Conservation (phyloP, 2,888 invertebrate genomes). For the Oligia strigilis region DNA sequence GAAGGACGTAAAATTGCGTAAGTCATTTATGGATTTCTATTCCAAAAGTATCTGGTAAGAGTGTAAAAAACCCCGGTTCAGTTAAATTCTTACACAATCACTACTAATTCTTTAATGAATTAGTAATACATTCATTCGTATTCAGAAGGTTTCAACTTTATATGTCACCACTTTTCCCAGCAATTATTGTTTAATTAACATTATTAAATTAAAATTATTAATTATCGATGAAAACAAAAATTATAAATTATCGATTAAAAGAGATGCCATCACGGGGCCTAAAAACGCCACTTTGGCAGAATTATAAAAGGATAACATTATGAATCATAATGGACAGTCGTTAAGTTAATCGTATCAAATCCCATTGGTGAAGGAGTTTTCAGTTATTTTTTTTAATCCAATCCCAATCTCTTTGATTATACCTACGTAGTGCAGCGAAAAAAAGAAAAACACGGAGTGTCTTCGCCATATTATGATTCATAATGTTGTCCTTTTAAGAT, state of each 20-base stretch:
- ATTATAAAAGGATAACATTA: too few relatives aligned
- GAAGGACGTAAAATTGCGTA: slow-evolving; percentile 62
- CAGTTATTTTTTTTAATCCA: too few relatives aligned
- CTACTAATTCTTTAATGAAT: background rate
- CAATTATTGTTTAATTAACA: background rate
- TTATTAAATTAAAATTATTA: background rate
- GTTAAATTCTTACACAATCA: background rate
- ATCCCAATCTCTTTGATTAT: too few relatives aligned
- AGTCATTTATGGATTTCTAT: slow-evolving; percentile 22
- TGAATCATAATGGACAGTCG: too few relatives aligned
- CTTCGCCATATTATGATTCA: too few relatives aligned
- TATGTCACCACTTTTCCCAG: background rate
- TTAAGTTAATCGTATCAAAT: too few relatives aligned
- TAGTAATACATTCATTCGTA: background rate
- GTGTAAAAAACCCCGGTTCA: background rate
- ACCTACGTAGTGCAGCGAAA: too few relatives aligned
- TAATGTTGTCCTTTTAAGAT: too few relatives aligned
- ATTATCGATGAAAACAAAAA: background rate
- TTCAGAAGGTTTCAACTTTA: background rate
- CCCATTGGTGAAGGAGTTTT: too few relatives aligned
- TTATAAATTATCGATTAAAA: background rate
- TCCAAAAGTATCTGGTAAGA: background rate
- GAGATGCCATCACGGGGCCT: too few relatives aligned
- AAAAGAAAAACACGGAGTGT: too few relatives aligned
- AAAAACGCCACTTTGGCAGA: too few relatives aligned